Evolutionary conservation across 37 sponge, comb jelly and placozoan genomes (phyloP).

Genomic region (Diacarnus erythraeanus): DNA sequence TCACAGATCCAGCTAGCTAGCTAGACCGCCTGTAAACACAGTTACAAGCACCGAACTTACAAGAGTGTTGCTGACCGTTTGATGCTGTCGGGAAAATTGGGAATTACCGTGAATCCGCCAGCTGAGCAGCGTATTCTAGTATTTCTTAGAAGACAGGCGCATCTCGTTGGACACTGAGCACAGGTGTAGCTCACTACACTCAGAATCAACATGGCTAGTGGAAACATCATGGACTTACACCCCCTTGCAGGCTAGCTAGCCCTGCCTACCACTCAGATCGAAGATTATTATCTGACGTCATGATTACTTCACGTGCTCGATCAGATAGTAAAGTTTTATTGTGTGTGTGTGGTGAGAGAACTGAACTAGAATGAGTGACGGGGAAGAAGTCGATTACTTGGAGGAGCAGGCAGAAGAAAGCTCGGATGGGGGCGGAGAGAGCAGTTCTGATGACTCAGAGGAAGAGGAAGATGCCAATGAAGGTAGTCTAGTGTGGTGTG

Average conservation of each 20-base stretch:
- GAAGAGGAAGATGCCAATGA: slow-evolving; percentile 35
- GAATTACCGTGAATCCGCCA: slow-evolving; percentile 7
- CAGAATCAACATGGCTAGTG: too few species aligned
- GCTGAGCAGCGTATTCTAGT: slow-evolving; percentile 6
- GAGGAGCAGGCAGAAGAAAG: slow-evolving; percentile 40
- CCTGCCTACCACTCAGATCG: too few species aligned
- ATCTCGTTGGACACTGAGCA: slow-evolving; percentile 17
- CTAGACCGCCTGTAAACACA: background rate
- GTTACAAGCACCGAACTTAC: slow-evolving; percentile 14
- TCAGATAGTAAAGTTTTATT: too few species aligned
- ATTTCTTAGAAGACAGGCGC: slow-evolving; percentile 5
- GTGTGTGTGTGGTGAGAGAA: too few species aligned
- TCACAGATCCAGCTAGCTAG: background rate
- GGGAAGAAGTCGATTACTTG: slow-evolving; percentile 7
- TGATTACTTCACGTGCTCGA: too few species aligned
- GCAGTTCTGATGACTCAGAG: slow-evolving; percentile 23
- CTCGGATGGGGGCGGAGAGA: slow-evolving; percentile 31
- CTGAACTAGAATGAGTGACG: slow-evolving; percentile 5
- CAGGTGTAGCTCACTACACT: background rate
- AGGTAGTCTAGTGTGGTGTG: background rate
- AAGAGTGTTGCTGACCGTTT: background rate
- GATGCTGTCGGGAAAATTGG: slow-evolving; percentile 1
- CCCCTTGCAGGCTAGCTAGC: too few species aligned
- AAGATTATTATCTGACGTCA: too few species aligned
- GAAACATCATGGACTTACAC: too few species aligned